These are phyloP conservation scores for Equus przewalskii DNA, from an alignment of 2,113 vertebrate species.

Conservation along the genomic window DNA sequence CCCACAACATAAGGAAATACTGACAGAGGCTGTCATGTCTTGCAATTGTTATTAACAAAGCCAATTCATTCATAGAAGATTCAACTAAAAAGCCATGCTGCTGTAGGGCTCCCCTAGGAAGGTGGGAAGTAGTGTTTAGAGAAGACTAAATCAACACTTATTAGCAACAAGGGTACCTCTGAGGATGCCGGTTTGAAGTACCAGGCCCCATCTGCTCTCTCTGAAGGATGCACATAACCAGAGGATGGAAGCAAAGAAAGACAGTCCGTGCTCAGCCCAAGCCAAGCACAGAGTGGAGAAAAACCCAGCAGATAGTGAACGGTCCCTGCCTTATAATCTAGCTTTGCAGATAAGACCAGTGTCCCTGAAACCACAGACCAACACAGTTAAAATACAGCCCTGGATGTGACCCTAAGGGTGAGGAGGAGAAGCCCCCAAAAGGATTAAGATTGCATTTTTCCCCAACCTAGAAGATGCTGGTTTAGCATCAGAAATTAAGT, in stretches of 20 bases:
- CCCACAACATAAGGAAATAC: not conserved
- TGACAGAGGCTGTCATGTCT: not conserved
- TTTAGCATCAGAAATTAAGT: not conserved
- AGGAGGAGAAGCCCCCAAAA: not conserved
- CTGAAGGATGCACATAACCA: not conserved
- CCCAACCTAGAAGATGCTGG: not conserved
- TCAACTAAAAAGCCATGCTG: not conserved
- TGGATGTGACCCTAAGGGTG: not conserved
- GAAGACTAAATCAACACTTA: not conserved
- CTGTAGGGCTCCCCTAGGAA: not conserved
- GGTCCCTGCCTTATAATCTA: not conserved
- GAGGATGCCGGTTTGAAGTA: not conserved
- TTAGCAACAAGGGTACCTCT: fast-evolving
- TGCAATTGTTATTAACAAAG: not conserved
- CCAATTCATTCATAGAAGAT: not conserved
- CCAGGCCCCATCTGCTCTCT: not conserved
- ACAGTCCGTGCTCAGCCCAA: fast-evolving
- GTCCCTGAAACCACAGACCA: not conserved
- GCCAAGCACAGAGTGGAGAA: not conserved
- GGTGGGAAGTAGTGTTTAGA: fast-evolving
- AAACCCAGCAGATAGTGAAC: fast-evolving
- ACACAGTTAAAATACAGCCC: not conserved
- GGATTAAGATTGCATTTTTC: not conserved
- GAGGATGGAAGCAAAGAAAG: not conserved
- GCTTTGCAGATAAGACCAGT: not conserved